A percentile compares a stretch with the other conserved stretches of the same genome.
phyloP scores from a whole-genome alignment of 1,140 invertebrate genomes.

The Drosophila santomea region DNA sequence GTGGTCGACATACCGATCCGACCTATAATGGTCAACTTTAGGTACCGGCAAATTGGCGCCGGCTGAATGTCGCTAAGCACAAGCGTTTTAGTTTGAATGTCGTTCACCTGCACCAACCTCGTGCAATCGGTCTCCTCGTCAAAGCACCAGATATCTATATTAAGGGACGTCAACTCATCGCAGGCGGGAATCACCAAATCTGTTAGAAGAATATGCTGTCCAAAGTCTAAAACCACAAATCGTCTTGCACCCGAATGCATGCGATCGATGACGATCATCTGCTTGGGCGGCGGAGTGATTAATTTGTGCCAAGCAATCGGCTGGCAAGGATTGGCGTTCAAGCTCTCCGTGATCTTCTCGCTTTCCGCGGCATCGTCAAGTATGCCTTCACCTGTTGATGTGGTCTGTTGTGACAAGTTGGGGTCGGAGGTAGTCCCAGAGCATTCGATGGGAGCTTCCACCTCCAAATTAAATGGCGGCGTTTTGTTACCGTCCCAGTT shows the following conservation, averaged over 20 bases:
- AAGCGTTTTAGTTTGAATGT: slow-evolving; percentile 93
- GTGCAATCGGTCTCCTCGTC: slow-evolving; percentile 93
- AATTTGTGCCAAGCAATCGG: slow-evolving; percentile 90
- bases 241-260: slow-evolving; percentile 95
- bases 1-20: slow-evolving; percentile 95
- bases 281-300: slow-evolving; percentile 90
- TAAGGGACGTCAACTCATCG: slow-evolving; percentile 93
- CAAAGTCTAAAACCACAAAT: slow-evolving; percentile 96
- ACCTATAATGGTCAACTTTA: slow-evolving; percentile 95
- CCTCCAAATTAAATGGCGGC: not conserved
- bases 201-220: slow-evolving; percentile 92
- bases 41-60: slow-evolving; percentile 93
- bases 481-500: slow-evolving; percentile 51
- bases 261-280: slow-evolving; percentile 95
- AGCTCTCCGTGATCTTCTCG: slow-evolving; percentile 57
- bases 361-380: slow-evolving; percentile 53
- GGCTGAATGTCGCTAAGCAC: slow-evolving; percentile 95
- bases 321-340: slow-evolving; percentile 64
- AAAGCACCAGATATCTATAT: slow-evolving; percentile 95
- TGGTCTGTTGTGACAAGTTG: not conserved
- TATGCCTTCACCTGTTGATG: not conserved
- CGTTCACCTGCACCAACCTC: slow-evolving; percentile 93
- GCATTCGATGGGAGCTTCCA: not conserved
- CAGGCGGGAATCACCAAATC: slow-evolving; percentile 94
- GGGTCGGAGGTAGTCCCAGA: slow-evolving; percentile 1